Evolutionary conservation across 2,888 invertebrate genomes (phyloP), one percentile per base, ranked within the genome.

Genomic region (Tromatobia lineatoria): DNA sequence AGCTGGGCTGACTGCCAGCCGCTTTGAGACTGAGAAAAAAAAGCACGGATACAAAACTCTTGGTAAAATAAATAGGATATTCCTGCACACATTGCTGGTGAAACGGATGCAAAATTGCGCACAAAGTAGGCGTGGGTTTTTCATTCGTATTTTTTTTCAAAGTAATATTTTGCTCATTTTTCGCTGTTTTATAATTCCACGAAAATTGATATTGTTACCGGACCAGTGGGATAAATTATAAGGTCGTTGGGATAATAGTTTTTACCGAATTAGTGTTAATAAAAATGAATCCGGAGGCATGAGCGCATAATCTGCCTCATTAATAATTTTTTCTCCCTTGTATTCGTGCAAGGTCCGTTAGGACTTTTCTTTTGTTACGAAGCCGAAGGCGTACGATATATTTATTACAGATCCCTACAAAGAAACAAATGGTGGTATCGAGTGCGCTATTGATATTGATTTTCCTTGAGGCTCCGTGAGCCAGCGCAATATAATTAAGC

Each of bases 1-100:
- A 80, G 52, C 73, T 50, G 42, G 54, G 79, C 67, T 59, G 54
- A 34, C 73, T 67, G 50, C 23, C 57, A 77, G 80, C 64, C 29
- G 77, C 83, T 78, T 78, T 61, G 67, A 77, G 38, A 29, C 78
- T 23, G 78, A 50, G 64, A 70, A 69, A 83, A 83, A 77, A 34
- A 38, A 34, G 54, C 50, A 47, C 52, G n/a, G 18, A 42, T 50
- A 57, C 57, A 67, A 66, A 57, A 45, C 18, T 13, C 29, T 6
- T 47, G 80, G 73, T 77, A 64, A 84, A 84, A 84, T 80, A 74
- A 84, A 84, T 84, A 78, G 74, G 47, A 18, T 57, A 61, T 69
- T 69, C 54, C 34, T 61, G 66, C 73, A n/a, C 11, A 13, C 20
- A 47, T 8, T 13, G 34, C 45, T 42, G 54, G 11, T 15, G 80